A percentile compares a stretch with the other conserved stretches of the same genome.
phyloP scores from a whole-genome alignment of 2,113 vertebrate species.

The Acanthisitta chloris region DNA sequence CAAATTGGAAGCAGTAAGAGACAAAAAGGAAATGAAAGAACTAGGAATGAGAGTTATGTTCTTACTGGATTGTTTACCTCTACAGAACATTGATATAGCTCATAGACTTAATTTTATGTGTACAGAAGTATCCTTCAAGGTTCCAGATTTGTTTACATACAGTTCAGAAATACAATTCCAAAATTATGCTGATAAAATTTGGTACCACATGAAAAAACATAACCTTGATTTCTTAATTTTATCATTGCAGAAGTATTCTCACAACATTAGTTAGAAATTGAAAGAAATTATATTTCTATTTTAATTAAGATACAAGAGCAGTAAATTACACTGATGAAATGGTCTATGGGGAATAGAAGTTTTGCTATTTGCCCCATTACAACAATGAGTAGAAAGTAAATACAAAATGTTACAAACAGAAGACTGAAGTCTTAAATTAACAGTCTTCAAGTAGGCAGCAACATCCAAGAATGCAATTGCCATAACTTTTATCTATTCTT shows the following conservation, averaged over 20 bases:
- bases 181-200: not conserved
- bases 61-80: not conserved
- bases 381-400: not conserved
- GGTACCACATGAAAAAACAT: not conserved
- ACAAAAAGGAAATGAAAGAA: not conserved
- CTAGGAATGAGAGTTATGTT: not conserved
- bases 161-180: not conserved
- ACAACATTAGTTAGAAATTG: not conserved
- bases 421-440: not conserved
- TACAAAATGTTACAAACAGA: not conserved
- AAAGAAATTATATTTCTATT: not conserved
- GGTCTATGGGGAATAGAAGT: not conserved
- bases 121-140: not conserved
- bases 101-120: not conserved
- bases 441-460: not conserved
- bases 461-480: not conserved
- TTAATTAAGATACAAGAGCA: not conserved
- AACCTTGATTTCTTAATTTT: not conserved
- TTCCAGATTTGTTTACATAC: not conserved
- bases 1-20: not conserved
- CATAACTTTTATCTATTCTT: not conserved
- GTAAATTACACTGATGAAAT: not conserved
- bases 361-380: not conserved
- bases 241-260: not conserved
- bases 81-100: not conserved